phyloP scores from a whole-genome alignment of 1,140 invertebrate species.

The Battus philenor region DNA sequence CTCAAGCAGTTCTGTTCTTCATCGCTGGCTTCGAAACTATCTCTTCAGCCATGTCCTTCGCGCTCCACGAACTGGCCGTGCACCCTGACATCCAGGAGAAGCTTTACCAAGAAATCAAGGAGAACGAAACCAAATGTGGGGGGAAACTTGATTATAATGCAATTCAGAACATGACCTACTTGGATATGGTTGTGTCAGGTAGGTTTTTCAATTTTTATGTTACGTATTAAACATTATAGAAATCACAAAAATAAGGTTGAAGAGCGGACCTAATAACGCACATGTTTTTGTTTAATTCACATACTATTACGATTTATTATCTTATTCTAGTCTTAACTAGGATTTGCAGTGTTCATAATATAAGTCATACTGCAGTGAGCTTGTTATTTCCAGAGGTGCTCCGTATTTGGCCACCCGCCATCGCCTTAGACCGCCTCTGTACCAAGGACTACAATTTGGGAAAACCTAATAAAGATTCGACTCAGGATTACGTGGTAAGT shows the following conservation, averaged over 20 bases:
- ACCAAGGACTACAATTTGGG: slow-evolving; percentile 64
- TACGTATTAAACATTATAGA: no score
- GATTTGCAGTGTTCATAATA: no score
- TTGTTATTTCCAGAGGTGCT: slow-evolving; percentile 70
- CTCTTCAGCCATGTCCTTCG: slow-evolving; percentile 51
- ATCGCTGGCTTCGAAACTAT: slow-evolving; percentile 85
- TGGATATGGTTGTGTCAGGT: slow-evolving; percentile 79
- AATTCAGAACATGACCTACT: slow-evolving; percentile 78
- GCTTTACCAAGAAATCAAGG: slow-evolving; percentile 76
- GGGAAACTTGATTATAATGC: slow-evolving; percentile 71
- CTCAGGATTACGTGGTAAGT: slow-evolving; percentile 44
- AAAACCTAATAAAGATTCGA: slow-evolving; percentile 37
- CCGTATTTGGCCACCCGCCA: slow-evolving; percentile 72
- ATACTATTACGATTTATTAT: no score
- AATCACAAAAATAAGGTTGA: no score
- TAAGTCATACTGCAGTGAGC: no score
- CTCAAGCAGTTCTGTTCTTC: slow-evolving; percentile 81
- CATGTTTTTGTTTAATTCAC: no score
- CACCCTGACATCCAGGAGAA: slow-evolving; percentile 78
- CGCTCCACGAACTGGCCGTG: slow-evolving; percentile 71
- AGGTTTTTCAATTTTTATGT: no score
- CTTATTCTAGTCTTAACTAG: no score
- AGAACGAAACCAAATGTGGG: slow-evolving; percentile 43
- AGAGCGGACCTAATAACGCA: no score
- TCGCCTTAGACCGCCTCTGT: slow-evolving; percentile 61